Percentiles rank a stretch among this genome's conserved stretches.
phyloP scores from a whole-genome alignment of 2,797 vertebrate genomes.

The Protosalanx chinensis region DNA sequence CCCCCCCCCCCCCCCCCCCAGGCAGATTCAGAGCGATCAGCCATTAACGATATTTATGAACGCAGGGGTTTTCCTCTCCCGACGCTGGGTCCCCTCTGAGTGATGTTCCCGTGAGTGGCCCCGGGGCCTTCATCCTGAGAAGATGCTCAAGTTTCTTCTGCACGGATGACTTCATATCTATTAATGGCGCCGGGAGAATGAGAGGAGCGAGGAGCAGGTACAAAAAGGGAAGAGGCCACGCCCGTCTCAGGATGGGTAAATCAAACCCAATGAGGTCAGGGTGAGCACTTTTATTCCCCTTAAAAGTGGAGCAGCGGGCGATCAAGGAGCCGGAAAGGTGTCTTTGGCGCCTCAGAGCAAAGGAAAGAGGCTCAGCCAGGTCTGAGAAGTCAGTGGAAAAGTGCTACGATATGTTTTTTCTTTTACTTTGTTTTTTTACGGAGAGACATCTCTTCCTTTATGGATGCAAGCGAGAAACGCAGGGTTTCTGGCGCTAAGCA shows the following conservation, averaged over 20 bases:
- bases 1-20: constrained; percentile 60
- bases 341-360: constrained; percentile 59
- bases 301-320: constrained; percentile 64
- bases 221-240: constrained; percentile 55
- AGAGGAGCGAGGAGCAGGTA: constrained; percentile 54
- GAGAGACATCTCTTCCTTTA: constrained; percentile 30
- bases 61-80: constrained; percentile 54
- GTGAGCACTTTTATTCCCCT: constrained; percentile 71
- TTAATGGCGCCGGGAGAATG: constrained; percentile 67
- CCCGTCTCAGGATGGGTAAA: constrained; percentile 69
- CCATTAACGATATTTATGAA: constrained; percentile 78
- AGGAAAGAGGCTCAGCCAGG: constrained; percentile 59
- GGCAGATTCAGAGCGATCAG: constrained; percentile 63
- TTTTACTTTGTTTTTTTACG: constrained; percentile 46
- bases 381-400: constrained; percentile 56
- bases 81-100: constrained; percentile 58
- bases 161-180: constrained; percentile 79
- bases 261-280: constrained; percentile 67
- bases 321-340: constrained; percentile 57
- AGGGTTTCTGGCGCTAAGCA: constrained; percentile 23
- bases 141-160: constrained; percentile 64
- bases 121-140: constrained; percentile 62
- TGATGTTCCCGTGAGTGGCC: constrained; percentile 73
- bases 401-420: constrained; percentile 43
- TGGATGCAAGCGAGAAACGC: constrained; percentile 36